phyloP scores from a whole-genome alignment of 1,140 invertebrate species.

The Diuraphis noxia region DNA sequence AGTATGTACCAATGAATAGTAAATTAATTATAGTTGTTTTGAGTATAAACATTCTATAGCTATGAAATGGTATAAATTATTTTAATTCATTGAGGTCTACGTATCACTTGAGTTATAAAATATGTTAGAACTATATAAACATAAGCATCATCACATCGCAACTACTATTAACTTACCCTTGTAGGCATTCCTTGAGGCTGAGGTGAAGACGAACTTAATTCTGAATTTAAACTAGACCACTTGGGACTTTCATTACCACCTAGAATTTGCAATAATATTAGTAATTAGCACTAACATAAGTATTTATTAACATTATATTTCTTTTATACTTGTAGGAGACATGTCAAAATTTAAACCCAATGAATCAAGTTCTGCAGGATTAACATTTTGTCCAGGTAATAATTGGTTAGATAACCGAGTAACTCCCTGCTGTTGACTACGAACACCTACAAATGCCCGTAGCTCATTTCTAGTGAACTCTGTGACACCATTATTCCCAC shows the following conservation, averaged over 20 bases:
- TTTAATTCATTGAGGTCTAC: neutral
- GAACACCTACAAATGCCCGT: conserved; percentile 38
- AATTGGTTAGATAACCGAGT: conserved; percentile 53
- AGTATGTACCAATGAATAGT: too few relatives aligned
- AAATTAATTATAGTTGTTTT: neutral
- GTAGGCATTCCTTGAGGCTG: conserved; percentile 59
- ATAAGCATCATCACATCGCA: neutral
- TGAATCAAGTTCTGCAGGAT: conserved; percentile 54
- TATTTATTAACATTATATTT: neutral
- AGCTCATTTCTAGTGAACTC: conserved; percentile 56
- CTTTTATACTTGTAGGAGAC: conserved; percentile 59
- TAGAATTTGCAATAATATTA: conserved; percentile 58
- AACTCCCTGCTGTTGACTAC: conserved; percentile 59
- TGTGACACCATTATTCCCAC: conserved; percentile 57
- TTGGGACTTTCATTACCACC: conserved; percentile 63
- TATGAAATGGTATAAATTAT: neutral
- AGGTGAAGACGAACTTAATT: conserved; percentile 62
- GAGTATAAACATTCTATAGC: neutral
- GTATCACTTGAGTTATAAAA: neutral
- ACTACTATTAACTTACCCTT: conserved; percentile 55
- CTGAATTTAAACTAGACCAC: conserved; percentile 62
- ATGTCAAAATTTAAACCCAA: conserved; percentile 53
- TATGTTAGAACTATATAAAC: neutral
- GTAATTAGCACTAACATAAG: conserved; percentile 54
- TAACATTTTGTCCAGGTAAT: conserved; percentile 54